These are phyloP conservation scores for Harpagifer antarcticus DNA, from an alignment of 2,797 vertebrate species.

Conservation along the genomic window DNA sequence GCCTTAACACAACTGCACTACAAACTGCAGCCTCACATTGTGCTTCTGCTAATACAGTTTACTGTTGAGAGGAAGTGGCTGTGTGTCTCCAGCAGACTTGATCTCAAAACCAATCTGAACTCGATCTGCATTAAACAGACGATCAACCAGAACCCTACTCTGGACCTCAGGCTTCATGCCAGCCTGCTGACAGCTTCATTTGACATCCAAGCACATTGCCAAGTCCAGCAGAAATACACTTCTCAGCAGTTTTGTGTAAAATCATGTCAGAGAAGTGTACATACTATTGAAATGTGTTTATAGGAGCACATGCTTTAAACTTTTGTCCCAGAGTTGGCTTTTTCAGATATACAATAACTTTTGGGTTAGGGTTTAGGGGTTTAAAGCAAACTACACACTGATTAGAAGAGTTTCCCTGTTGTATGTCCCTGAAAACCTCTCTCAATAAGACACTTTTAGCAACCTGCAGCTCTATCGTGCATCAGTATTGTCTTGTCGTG, in stretches of 20 bases:
- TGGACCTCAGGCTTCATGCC: constrained; percentile 11
- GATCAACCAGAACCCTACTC: constrained; percentile 22
- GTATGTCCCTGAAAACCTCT: too few relatives aligned
- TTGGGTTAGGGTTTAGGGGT: background rate
- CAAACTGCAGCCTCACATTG: background rate
- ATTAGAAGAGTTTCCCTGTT: too few relatives aligned
- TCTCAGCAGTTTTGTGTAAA: background rate
- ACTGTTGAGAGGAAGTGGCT: constrained; percentile 20
- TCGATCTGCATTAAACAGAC: constrained; percentile 22
- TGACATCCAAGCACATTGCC: background rate
- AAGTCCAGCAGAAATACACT: background rate
- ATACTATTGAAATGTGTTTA: constrained; percentile 3
- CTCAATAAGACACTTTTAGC: too few relatives aligned
- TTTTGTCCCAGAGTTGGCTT: background rate
- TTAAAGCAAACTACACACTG: too few relatives aligned
- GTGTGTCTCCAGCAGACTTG: background rate
- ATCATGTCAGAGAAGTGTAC: background rate
- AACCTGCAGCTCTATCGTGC: background rate
- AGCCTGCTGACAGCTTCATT: constrained; percentile 6
- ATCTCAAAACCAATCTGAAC: background rate
- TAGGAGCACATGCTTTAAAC: background rate
- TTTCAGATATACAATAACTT: background rate
- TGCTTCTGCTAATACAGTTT: background rate
- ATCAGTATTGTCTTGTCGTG: background rate
- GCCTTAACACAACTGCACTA: background rate